These are phyloP conservation scores for Microhierax caerulescens DNA, from an alignment of 2,797 vertebrate genomes.

Conservation along the genomic window DNA sequence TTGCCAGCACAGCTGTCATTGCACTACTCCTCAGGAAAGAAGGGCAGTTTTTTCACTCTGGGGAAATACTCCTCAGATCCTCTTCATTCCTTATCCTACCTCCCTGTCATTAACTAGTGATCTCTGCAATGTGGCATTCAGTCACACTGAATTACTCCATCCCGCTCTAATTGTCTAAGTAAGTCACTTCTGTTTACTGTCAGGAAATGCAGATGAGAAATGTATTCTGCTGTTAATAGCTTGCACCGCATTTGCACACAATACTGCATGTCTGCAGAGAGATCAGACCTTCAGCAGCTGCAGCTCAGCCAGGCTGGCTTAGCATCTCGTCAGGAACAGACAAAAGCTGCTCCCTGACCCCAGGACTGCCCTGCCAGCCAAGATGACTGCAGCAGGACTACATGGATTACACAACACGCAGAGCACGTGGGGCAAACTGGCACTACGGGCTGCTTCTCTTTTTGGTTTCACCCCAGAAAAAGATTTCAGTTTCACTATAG, in stretches of 20 bases:
- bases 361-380: background rate
- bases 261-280: background rate
- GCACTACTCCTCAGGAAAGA: background rate
- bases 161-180: background rate
- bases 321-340: background rate
- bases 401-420: background rate
- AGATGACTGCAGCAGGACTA: background rate
- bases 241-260: background rate
- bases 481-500: background rate
- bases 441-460: background rate
- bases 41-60: background rate
- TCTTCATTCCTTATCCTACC: background rate
- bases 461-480: background rate
- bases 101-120: background rate
- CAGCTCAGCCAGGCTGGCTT: background rate
- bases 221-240: background rate
- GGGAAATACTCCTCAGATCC: background rate
- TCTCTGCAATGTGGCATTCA: background rate
- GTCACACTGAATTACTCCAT: background rate
- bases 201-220: conserved; percentile 23
- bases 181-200: conserved; percentile 17
- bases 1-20: background rate
- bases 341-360: background rate
- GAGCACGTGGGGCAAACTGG: background rate
- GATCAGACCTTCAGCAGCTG: background rate